Evolutionary conservation across 2,797 vertebrate species (phyloP).

Genomic region (Eidolon dupreanum): DNA sequence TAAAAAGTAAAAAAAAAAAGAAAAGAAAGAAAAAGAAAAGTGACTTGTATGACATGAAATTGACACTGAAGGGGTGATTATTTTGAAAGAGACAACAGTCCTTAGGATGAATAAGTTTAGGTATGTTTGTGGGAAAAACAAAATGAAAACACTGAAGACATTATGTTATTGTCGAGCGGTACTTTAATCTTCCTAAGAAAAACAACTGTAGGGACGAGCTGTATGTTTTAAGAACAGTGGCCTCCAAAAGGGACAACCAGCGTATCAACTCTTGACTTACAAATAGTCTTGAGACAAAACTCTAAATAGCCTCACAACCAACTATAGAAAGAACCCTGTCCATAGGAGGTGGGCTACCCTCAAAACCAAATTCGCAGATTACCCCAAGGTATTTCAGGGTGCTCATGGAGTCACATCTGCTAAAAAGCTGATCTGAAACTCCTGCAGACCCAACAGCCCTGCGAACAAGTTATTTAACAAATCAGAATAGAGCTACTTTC

Average conservation of each 20-base stretch:
- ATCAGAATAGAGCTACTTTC: neutral
- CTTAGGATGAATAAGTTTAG: slow-evolving; percentile 8
- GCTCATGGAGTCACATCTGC: neutral
- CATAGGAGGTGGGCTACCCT: neutral
- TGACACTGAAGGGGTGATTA: slow-evolving; percentile 2
- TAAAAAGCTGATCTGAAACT: slow-evolving; percentile 58
- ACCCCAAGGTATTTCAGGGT: neutral
- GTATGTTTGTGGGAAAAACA: neutral
- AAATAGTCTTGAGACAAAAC: slow-evolving; percentile 1
- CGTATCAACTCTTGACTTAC: neutral
- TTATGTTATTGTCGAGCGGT: neutral
- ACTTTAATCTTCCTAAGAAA: neutral
- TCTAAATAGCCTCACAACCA: neutral
- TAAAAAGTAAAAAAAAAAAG: neutral
- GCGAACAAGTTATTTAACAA: neutral
- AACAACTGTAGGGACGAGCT: neutral
- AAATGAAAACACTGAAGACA: neutral
- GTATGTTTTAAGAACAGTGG: neutral
- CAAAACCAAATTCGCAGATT: slow-evolving; percentile 29
- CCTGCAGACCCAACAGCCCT: neutral
- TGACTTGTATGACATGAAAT: neutral
- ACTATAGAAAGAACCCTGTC: neutral
- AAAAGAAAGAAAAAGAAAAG: neutral
- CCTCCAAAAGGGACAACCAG: neutral
- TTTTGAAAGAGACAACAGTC: neutral